Evolutionary conservation across 2,888 invertebrate species (phyloP).

Genomic region (Tetheella fluctuosa): DNA sequence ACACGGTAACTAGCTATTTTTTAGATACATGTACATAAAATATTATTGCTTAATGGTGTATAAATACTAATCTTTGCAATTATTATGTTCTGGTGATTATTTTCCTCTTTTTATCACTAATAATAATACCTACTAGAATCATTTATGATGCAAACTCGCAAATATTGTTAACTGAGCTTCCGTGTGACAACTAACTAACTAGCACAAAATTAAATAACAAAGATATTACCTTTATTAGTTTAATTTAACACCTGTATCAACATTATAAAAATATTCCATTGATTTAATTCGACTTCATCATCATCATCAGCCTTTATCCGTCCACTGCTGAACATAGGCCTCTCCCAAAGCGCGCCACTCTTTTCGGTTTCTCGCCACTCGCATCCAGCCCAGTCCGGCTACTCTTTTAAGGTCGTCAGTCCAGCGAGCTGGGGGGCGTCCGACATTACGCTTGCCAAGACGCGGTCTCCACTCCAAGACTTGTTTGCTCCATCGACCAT

Average conservation of each 20-base stretch:
- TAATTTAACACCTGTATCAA: neutral
- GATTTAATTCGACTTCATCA: too few species aligned
- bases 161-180: neutral
- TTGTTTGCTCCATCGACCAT: too few species aligned
- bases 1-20: slow-evolving; percentile 27
- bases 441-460: too few species aligned
- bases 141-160: neutral
- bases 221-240: neutral
- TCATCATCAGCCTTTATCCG: too few species aligned
- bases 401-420: too few species aligned
- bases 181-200: neutral
- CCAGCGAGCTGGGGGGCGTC: too few species aligned
- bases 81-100: slow-evolving; percentile 24
- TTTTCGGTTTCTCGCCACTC: too few species aligned
- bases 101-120: slow-evolving; percentile 37
- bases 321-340: too few species aligned
- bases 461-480: too few species aligned
- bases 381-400: too few species aligned
- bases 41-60: slow-evolving; percentile 25
- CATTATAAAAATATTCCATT: too few species aligned
- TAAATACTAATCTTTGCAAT: slow-evolving; percentile 17
- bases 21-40: neutral
- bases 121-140: slow-evolving; percentile 18
- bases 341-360: too few species aligned
- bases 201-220: neutral